phyloP scores from a whole-genome alignment of 2,113 vertebrate genomes.

The Regulus satrapa region DNA sequence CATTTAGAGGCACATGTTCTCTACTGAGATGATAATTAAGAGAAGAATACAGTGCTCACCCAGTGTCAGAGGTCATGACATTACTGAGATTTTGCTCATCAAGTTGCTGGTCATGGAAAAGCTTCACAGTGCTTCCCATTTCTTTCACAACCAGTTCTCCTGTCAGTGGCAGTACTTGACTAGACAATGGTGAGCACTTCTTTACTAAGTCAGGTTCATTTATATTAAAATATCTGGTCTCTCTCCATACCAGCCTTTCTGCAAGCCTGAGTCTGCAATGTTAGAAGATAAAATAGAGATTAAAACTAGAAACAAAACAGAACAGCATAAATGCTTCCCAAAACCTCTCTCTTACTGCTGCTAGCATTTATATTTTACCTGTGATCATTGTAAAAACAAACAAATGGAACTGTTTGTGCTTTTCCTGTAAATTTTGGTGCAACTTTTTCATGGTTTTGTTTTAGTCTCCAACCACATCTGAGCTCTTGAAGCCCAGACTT shows the following conservation, averaged over 20 bases:
- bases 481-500: background rate
- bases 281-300: background rate
- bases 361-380: background rate
- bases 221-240: background rate
- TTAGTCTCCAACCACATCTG: background rate
- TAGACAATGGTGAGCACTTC: background rate
- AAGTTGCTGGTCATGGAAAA: background rate
- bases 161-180: background rate
- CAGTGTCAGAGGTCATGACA: background rate
- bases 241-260: background rate
- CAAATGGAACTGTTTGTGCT: background rate
- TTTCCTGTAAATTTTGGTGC: background rate
- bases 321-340: background rate
- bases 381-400: background rate
- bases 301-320: background rate
- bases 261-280: background rate
- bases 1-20: background rate
- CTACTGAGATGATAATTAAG: background rate
- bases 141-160: background rate
- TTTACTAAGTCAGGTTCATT: background rate
- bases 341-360: background rate
- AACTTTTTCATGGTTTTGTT: background rate
- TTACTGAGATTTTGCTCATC: background rate
- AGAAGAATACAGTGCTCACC: background rate
- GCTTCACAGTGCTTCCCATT: background rate